phyloP scores from a whole-genome alignment of 2,797 vertebrate genomes.

The Alcedo quadribrachys region DNA sequence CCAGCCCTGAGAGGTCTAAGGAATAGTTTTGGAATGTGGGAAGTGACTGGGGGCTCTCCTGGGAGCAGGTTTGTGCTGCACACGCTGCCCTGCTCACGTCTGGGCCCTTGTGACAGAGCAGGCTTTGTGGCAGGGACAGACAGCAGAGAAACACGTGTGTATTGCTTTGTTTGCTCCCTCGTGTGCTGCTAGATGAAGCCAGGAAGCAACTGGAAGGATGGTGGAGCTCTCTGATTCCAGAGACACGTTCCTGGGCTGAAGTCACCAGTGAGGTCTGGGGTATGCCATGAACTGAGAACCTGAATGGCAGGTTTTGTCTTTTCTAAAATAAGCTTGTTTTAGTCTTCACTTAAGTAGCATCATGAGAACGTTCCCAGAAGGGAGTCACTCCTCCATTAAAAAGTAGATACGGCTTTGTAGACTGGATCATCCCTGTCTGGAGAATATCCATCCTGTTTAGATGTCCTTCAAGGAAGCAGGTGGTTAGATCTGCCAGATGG shows the following conservation, averaged over 20 bases:
- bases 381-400: background rate
- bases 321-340: conserved; percentile 32
- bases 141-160: background rate
- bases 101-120: background rate
- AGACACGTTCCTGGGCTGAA: background rate
- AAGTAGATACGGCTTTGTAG: conserved; percentile 3
- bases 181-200: background rate
- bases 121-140: background rate
- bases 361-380: conserved; percentile 2
- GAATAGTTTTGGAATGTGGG: background rate
- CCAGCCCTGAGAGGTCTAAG: background rate
- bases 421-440: background rate
- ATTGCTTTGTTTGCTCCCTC: background rate
- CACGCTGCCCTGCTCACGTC: background rate
- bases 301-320: background rate
- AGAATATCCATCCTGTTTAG: background rate
- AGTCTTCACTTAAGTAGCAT: conserved; percentile 21
- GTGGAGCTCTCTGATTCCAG: background rate
- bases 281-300: background rate
- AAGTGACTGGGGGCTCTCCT: background rate
- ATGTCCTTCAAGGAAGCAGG: background rate
- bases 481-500: background rate
- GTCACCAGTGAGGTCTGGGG: background rate
- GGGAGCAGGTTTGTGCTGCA: background rate
- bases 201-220: background rate